Evolutionary conservation across 1,140 invertebrate species (phyloP), one percentile per base, ranked within the genome.

Genomic region (Acromyrmex echinatior): DNA sequence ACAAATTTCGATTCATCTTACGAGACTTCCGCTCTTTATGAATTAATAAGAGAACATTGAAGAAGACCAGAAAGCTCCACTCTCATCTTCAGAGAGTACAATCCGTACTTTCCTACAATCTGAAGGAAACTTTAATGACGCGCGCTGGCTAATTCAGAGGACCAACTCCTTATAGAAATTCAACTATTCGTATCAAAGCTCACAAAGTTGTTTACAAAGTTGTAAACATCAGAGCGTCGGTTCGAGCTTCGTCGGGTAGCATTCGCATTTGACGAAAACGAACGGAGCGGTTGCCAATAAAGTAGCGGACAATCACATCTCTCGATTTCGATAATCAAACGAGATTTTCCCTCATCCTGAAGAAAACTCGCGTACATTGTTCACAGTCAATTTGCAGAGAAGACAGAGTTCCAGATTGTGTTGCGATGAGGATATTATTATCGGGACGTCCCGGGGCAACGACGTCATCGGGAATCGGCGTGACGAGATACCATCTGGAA

Each of bases 161-260:
- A 84, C 80, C 80, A 84, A 84, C 56, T 81, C 51, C 65, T 74
- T 82, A 74, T 49, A 82, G 56, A 82, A 71, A 73, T 18, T 62
- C 79, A 35, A 73, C 39, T 31, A 76, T 62, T 84, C 70, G 14
- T 18, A 45, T 53, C 25, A 21, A 74, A 51, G 28, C 49, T 73
- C 45, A 45, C 51, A 10, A 63, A 56, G 14, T 53, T n/a, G 10
- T 62, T 82, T 74, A 74, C 25, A 21, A 21, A 21, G 21, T 21
- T 16, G 35, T 62, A 9, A 74, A 74, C 35, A 21, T 10, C 65
- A 1, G 4, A 62, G 2, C 39, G 9, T 51, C 49, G 14, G 3
- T 35, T 35, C 35, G 35, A 35, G 6, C 35, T 35, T 35, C 10
- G 3, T 18, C 51, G 14, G 21, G 12, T 25, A 2, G 3, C 21